These are phyloP conservation scores for Cremastinae sp. DNA, from an alignment of 2,888 invertebrate species.

Conservation along the genomic window DNA sequence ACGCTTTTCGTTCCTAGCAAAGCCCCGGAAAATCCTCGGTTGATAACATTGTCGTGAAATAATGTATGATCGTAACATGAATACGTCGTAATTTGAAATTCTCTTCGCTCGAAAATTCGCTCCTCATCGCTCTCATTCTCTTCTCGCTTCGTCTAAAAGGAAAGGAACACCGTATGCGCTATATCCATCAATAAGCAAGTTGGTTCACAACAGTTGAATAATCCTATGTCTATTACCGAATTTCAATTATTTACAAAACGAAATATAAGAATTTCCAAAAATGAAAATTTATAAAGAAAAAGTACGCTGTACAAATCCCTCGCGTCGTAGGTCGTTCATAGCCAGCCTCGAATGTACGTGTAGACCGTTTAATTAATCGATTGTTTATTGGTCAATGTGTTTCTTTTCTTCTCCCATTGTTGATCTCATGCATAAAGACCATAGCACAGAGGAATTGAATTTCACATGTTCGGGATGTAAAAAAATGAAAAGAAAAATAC, in stretches of 20 bases:
- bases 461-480: slow-evolving; percentile 52
- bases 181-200: slow-evolving; percentile 74
- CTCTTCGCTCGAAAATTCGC: slow-evolving; percentile 31
- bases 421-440: slow-evolving; percentile 64
- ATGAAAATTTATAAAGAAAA: slow-evolving; percentile 37
- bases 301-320: slow-evolving; percentile 63
- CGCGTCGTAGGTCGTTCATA: slow-evolving; percentile 71
- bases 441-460: slow-evolving; percentile 65
- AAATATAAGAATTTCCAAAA: slow-evolving; percentile 39
- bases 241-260: slow-evolving; percentile 73
- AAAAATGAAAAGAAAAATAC: slow-evolving; percentile 19
- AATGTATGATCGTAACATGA: slow-evolving; percentile 43
- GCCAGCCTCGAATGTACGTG: slow-evolving; percentile 71
- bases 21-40: slow-evolving; percentile 3
- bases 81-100: slow-evolving; percentile 19
- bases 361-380: slow-evolving; percentile 65
- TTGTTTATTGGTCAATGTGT: slow-evolving; percentile 37
- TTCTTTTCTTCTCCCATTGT: slow-evolving; percentile 8
- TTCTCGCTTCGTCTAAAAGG: slow-evolving; percentile 68
- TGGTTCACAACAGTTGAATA: slow-evolving; percentile 71
- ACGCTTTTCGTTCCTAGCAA: background rate
- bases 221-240: slow-evolving; percentile 67
- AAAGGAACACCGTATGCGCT: slow-evolving; percentile 74
- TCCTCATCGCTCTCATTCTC: slow-evolving; percentile 28
- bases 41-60: slow-evolving; percentile 10